Base-by-base conservation (phyloP, 2,113 vertebrate species). In the Rana temporaria region DNA sequence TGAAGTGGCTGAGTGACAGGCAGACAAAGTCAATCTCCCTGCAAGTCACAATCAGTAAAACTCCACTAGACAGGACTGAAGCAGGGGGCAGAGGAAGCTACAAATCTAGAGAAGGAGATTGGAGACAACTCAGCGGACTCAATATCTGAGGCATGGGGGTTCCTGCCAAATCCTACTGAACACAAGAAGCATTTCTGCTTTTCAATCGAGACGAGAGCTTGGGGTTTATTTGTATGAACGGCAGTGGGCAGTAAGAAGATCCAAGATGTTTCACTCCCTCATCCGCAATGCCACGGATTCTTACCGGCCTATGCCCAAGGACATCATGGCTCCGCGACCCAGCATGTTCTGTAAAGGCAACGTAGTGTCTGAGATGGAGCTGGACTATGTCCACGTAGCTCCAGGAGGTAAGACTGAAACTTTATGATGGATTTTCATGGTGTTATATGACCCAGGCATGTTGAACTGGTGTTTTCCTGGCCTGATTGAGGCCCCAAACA, bases 331-430 rank as follows among this genome's bases (percentile, higher is more conserved):
- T 18, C 91, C 88, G 14, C 93, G 96, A 66, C 86, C 92, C 0
- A 95, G 97, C 20, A 84, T 86, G 6, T 93, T 92, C 84, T 97
- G 94, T 84, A 97, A 94, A 86, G 98, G 97, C 67, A 95, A 92
- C 64, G 72, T 97, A 88, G 95, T 98, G 84, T 94, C 93, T 0
- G 97, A 98, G 92, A 93, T 86, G 82, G 93, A 96, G 77, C 93
- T 99, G 69, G 93, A 91, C 82, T 97, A 94, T 76, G 93, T 90
- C 71, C 95, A 96, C 69, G 90, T 95, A 81, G 92, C 88, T 76
- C 96, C 96, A 18, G 96, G 96, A 96, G 98, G 97, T 99, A 96
- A 96, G 97, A 71, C 34, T 12, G 42, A 1, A 48, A 48, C 12
- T 48, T 12, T 48, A 48, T 48, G 12, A 60, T 38, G 34, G 42